A percentile compares a stretch with the other conserved stretches of the same genome.
These are phyloP conservation scores for Lepidochrysops patricia DNA, from an alignment of 2,888 invertebrate species.

Conservation along the genomic window DNA sequence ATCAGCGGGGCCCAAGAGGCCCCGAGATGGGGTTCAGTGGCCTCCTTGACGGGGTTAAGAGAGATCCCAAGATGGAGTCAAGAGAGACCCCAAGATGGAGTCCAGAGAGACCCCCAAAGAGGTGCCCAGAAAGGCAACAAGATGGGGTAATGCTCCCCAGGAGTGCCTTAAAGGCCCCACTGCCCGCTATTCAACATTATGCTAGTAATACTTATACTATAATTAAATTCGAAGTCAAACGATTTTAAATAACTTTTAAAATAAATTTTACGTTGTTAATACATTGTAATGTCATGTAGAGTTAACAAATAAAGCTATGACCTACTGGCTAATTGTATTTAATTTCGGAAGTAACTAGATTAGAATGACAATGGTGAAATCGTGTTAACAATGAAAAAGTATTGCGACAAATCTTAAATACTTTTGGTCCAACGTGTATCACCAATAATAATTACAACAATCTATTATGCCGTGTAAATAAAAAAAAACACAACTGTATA, in stretches of 20 bases:
- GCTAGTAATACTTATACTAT: conserved; percentile 1
- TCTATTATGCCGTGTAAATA: too few species aligned
- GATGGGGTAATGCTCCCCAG: too few species aligned
- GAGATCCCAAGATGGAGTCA: too few species aligned
- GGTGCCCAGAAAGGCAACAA: too few species aligned
- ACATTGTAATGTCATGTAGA: conserved; percentile 4
- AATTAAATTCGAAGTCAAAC: conserved; percentile 11
- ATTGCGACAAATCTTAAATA: neutral
- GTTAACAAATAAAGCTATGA: neutral
- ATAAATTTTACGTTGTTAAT: conserved; percentile 7
- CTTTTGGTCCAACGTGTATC: neutral
- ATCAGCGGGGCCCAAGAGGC: neutral
- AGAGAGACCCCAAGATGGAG: too few species aligned
- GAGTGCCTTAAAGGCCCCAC: too few species aligned
- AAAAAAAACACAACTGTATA: neutral
- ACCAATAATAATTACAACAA: neutral
- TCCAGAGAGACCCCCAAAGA: too few species aligned
- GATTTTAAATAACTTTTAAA: neutral
- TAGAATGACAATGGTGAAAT: neutral
- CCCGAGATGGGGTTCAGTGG: neutral
- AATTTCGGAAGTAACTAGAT: neutral
- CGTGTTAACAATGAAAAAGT: neutral
- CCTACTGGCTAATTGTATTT: conserved; percentile 7
- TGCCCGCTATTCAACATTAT: neutral
- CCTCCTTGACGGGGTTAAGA: too few species aligned